phyloP scores from a whole-genome alignment of 2,113 vertebrate genomes.

The Epinephelus fuscoguttatus region DNA sequence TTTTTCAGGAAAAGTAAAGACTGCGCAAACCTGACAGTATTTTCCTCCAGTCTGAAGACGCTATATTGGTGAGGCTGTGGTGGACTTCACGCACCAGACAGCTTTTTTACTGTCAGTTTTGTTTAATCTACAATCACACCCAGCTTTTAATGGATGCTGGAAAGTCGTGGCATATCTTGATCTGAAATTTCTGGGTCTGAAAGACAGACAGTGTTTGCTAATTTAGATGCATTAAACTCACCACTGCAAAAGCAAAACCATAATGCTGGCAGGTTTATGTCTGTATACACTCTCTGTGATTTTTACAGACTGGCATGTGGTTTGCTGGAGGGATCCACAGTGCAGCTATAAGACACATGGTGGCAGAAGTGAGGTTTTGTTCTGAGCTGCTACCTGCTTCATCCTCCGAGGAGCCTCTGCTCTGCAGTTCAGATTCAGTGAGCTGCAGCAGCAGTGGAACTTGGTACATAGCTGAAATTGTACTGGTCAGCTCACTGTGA shows the following conservation, averaged over 20 bases:
- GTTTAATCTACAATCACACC: conserved; percentile 15
- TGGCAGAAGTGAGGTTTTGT: conserved; percentile 70
- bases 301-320: background rate
- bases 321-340: conserved; percentile 8
- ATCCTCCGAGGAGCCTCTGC: background rate
- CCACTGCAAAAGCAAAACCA: background rate
- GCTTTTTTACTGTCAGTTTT: conserved; percentile 41
- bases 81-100: background rate
- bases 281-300: conserved; percentile 2
- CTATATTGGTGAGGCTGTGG: conserved; percentile 26
- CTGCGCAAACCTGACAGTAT: conserved; percentile 42
- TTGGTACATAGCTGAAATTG: background rate
- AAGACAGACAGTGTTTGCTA: conserved; percentile 4
- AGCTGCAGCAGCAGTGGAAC: background rate
- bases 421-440: background rate
- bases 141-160: conserved; percentile 41
- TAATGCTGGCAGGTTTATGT: conserved; percentile 31
- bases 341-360: conserved; percentile 70
- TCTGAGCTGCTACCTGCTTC: conserved; percentile 1
- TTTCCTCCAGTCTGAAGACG: conserved; percentile 42
- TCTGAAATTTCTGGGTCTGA: conserved; percentile 29
- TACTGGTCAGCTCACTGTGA: background rate
- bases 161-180: conserved; percentile 1
- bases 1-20: conserved; percentile 65
- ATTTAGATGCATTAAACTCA: background rate